Base-by-base conservation (phyloP, 2,113 vertebrate genomes). In the Triplophysa rosa region DNA sequence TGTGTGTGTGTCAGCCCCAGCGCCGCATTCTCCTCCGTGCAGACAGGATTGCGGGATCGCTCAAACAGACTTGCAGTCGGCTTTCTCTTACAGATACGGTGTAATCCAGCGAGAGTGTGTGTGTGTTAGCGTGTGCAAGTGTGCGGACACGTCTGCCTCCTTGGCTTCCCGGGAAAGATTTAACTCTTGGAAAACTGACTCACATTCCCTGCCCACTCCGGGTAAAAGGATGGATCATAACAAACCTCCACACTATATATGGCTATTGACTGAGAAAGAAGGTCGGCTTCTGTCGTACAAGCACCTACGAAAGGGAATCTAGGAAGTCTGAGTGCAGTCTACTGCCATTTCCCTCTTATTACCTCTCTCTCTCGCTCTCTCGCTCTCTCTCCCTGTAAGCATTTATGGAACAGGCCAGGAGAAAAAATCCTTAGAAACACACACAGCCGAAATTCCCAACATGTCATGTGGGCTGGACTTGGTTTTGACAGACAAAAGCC, bases 251-350 rank as follows among this genome's bases (percentile, higher is more conserved):
- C 83, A 81, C 87, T 86, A 84, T 86, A 88, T 86, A 85, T 76
- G 84, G 82, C 80, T 29, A 67, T 42, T 56, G 79, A 56, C 81
- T 82, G 56, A 73, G 75, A 76, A 65, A 87, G 83, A 84, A 88
- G 86, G 45, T 85, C 84, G 75, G 84, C 61, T 86, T 80, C 79
- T 80, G 82, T 80, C 67, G 65, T 69, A 88, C 69, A 89, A 89
- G 33, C 86, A 90, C 87, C 88, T 86, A 84, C 83, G 80, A 83
- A 86, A 86, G 85, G 85, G 88, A 90, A 90, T 86, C 88, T 87
- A 79, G 81, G 82, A 87, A 88, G 87, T 90, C 87, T 88, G 81
- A 78, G 87, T 87, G 79, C 71, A 17, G 78, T 82, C 82, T 88
- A 61, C 40, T 83, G 84, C 87, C 80, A 58, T 83, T 63, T 82